phyloP scores from a whole-genome alignment of 2,888 invertebrate species.

The Syrphus vitripennis region DNA sequence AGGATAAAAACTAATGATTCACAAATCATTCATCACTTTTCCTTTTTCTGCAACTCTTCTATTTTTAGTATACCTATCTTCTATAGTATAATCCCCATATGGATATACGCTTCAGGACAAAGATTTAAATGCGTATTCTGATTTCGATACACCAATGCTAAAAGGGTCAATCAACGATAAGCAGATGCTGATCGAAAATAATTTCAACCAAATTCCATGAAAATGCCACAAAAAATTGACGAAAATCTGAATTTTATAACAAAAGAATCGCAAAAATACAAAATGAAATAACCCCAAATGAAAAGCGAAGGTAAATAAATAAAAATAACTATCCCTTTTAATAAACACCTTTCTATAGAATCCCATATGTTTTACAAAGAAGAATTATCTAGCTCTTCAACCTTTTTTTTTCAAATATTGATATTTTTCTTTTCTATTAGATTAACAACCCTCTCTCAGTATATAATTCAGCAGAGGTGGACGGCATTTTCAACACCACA shows the following conservation, averaged over 20 bases:
- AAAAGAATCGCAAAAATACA: conserved; percentile 49
- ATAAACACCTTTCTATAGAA: conserved; percentile 52
- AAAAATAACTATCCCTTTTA: conserved; percentile 36
- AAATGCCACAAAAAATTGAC: not conserved
- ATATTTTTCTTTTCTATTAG: conserved; percentile 3
- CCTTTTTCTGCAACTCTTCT: conserved; percentile 39
- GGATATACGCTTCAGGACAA: not conserved
- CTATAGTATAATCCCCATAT: not conserved
- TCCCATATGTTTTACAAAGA: conserved; percentile 48
- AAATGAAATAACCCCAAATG: conserved; percentile 30
- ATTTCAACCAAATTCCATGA: conserved; percentile 12
- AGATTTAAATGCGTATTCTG: not conserved
- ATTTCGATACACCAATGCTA: conserved; percentile 43
- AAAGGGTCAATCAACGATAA: conserved; percentile 52
- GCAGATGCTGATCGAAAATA: conserved; percentile 50
- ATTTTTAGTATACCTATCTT: not conserved
- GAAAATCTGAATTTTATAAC: conserved; percentile 51
- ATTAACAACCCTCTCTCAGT: conserved; percentile 57
- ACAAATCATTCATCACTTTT: conserved; percentile 40
- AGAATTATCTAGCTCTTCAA: not conserved
- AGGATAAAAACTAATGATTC: not conserved
- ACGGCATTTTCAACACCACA: conserved; percentile 35
- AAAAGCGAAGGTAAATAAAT: conserved; percentile 35
- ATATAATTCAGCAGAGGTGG: not conserved
- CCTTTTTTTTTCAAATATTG: conserved; percentile 40